A percentile compares a stretch with the other conserved stretches of the same genome.
These are phyloP conservation scores for Calonectris borealis DNA, from an alignment of 2,113 vertebrate genomes.

Conservation along the genomic window DNA sequence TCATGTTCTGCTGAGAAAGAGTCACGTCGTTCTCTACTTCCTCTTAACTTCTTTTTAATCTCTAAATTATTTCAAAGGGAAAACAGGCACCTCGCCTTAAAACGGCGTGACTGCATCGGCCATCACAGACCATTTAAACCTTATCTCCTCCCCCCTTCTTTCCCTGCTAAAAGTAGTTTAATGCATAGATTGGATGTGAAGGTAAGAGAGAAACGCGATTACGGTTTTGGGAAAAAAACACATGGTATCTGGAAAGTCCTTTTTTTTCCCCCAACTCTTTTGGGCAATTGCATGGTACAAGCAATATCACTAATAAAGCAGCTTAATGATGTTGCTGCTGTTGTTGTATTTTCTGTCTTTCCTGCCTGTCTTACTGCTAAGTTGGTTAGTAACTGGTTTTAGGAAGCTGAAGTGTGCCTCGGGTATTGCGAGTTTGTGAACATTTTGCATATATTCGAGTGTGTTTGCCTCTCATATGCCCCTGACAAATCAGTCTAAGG, in stretches of 20 bases:
- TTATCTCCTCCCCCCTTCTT: background rate
- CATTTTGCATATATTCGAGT: background rate
- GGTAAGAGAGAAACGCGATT: background rate
- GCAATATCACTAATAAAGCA: background rate
- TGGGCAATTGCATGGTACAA: background rate
- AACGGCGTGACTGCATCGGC: background rate
- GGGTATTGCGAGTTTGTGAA: rapidly evolving
- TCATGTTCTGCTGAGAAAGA: background rate
- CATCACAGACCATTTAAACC: rapidly evolving
- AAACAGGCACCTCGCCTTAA: rapidly evolving
- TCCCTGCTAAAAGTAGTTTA: background rate
- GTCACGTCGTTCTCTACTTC: background rate
- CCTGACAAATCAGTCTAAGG: background rate
- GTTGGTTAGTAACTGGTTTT: background rate
- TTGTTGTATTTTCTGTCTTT: background rate
- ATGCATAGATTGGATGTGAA: background rate
- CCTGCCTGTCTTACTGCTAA: background rate
- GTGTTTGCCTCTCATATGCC: background rate
- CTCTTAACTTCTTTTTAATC: background rate
- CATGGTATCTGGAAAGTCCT: background rate
- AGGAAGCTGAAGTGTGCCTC: background rate
- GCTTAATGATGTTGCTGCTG: background rate
- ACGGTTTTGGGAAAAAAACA: background rate
- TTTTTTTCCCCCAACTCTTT: background rate
- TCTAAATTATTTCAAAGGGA: background rate